Evolutionary conservation across 2,113 vertebrate species (phyloP).

Genomic region (Struthio camelus): DNA sequence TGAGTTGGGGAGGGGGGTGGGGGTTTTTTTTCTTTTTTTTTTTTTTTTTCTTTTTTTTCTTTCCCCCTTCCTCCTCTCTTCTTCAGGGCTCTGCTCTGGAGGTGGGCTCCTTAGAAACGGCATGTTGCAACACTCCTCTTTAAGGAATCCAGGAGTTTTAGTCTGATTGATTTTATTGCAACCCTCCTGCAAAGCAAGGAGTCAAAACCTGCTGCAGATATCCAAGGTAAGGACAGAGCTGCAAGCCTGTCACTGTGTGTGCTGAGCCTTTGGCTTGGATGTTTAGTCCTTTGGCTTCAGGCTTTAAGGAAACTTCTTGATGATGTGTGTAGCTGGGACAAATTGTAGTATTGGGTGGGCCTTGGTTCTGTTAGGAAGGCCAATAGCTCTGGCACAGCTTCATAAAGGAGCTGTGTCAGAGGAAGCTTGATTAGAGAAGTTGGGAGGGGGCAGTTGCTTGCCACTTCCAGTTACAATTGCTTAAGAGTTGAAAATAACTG

Average conservation of each 20-base stretch:
- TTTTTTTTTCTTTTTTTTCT: too few species aligned
- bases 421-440: neutral
- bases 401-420: neutral
- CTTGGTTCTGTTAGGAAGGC: neutral
- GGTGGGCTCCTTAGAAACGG: accelerated
- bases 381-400: neutral
- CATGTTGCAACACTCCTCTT: accelerated
- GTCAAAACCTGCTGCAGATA: neutral
- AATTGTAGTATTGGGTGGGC: accelerated
- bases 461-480: neutral
- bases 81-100: accelerated
- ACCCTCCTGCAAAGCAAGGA: neutral
- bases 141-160: neutral
- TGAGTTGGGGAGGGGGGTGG: accelerated
- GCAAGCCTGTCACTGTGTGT: neutral
- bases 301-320: neutral
- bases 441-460: neutral
- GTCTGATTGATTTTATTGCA: accelerated
- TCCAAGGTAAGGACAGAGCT: neutral
- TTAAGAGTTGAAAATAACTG: neutral
- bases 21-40: too few species aligned
- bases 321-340: neutral
- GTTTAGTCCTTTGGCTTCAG: neutral
- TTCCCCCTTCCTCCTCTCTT: too few species aligned
- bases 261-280: neutral